phyloP scores from a whole-genome alignment of 2,888 invertebrate species.

The Pachydiplax longipennis region DNA sequence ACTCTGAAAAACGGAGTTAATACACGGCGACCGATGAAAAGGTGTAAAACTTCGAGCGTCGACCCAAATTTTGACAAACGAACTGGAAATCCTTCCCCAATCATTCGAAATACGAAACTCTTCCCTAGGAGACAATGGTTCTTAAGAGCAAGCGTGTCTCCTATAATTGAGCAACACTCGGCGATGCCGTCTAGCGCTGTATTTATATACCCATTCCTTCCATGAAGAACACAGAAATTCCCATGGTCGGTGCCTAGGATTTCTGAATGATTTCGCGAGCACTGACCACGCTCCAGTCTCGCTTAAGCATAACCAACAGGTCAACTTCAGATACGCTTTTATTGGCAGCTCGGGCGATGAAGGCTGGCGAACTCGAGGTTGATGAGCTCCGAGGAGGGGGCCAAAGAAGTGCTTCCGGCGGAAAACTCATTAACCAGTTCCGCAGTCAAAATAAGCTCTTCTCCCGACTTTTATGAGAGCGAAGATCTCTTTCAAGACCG shows the following conservation, averaged over 20 bases:
- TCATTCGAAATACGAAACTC: too few species aligned
- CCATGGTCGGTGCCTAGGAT: not conserved
- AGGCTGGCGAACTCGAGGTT: slow-evolving; percentile 15
- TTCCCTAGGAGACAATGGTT: too few species aligned
- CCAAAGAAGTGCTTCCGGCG: not conserved
- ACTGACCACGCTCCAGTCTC: slow-evolving; percentile 25
- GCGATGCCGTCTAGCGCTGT: not conserved
- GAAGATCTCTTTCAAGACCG: not conserved
- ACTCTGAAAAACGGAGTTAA: too few species aligned
- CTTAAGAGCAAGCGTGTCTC: too few species aligned
- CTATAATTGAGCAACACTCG: not conserved
- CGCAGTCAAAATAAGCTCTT: not conserved
- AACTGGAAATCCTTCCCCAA: too few species aligned
- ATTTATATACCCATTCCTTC: slow-evolving; percentile 14
- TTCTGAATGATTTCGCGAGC: not conserved
- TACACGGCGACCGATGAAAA: too few species aligned
- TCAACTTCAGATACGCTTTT: slow-evolving; percentile 36
- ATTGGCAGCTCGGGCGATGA: slow-evolving; percentile 37
- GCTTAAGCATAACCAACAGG: slow-evolving; percentile 13
- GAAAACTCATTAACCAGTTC: not conserved
- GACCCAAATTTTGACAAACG: too few species aligned
- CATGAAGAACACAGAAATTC: not conserved
- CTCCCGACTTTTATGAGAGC: not conserved
- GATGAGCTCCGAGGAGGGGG: not conserved
- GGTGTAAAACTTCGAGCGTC: too few species aligned